These are phyloP conservation scores for Nothoprocta perdicaria DNA, from an alignment of 2,113 vertebrate genomes.

Conservation along the genomic window DNA sequence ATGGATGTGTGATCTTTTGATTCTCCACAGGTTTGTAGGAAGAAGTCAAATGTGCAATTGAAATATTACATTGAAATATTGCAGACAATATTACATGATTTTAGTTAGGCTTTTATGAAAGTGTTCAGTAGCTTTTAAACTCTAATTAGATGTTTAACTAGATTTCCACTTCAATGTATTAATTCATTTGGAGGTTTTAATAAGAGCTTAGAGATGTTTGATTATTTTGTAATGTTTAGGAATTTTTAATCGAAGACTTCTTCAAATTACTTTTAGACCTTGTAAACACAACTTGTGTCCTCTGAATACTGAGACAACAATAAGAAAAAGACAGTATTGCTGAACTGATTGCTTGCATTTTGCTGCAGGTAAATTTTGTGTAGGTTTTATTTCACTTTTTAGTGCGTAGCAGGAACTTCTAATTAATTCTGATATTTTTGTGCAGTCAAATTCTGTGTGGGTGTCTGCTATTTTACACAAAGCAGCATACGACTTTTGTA, in stretches of 20 bases:
- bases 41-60: neutral
- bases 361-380: neutral
- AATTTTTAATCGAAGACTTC: constrained; percentile 7
- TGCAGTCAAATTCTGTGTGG: neutral
- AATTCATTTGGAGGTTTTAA: constrained; percentile 7
- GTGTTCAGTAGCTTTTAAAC: neutral
- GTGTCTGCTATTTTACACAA: neutral
- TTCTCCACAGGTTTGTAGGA: neutral
- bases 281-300: neutral
- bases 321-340: neutral
- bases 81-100: neutral
- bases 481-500: neutral
- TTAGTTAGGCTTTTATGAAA: neutral
- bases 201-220: neutral
- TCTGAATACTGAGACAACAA: neutral
- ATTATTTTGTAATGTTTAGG: neutral
- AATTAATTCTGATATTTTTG: neutral
- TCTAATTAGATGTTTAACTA: neutral
- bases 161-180: neutral
- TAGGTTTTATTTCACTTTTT: neutral
- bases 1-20: neutral
- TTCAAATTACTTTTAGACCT: neutral
- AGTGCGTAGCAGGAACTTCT: neutral
- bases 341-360: neutral
- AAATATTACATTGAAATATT: neutral